Evolutionary conservation across 1,140 invertebrate genomes (phyloP), one percentile per base, ranked within the genome.

Genomic region (Formica exsecta): DNA sequence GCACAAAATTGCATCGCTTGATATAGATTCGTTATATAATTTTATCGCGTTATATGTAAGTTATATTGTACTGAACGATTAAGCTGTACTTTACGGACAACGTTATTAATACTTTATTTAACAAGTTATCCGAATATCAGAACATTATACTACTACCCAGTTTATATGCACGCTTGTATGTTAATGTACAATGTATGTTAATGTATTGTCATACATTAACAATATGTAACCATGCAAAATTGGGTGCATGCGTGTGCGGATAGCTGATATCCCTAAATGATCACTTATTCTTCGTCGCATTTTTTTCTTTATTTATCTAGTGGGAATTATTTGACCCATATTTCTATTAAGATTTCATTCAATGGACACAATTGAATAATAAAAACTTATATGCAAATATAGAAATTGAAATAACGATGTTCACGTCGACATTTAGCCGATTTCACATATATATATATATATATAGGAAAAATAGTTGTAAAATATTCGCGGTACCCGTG

Each of bases 401-500:
- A 13, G 7, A 13, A 51, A 29, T 13, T 16, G 25, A 77, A 29
- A 6, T 44, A 36, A 51, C 62, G 44, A 51, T 77, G 29, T 36
- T n/a, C 19, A 3, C 48, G 9, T 32, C n/a, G 51, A n/a, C 32
- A 25, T 29, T 57, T 22, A 8, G 19, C 19, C n/a, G 6, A 74
- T 73, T 61, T 73, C 16, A 57, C 44, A 44, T 5, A 32, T 54
- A 29, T 71, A 19, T 16, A 16, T 22, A 22, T 16, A 22, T 16
- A 22, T 19, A 41, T 4, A 11, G 25, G 25, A 73, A 7, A 83
- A 74, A 83, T 83, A 29, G 13, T 48, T 48, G 36, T 83, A 61
- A 70, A 83, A 83, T 83, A 83, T 83, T 83, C 68, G 54, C 13
- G 38, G 51, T 57, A 70, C 22, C 9, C 64, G 64, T 68, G 57